Percentiles rank a stretch among this genome's conserved stretches.
These are phyloP conservation scores for Lerema accius DNA, from an alignment of 1,140 invertebrate species.

Conservation along the genomic window DNA sequence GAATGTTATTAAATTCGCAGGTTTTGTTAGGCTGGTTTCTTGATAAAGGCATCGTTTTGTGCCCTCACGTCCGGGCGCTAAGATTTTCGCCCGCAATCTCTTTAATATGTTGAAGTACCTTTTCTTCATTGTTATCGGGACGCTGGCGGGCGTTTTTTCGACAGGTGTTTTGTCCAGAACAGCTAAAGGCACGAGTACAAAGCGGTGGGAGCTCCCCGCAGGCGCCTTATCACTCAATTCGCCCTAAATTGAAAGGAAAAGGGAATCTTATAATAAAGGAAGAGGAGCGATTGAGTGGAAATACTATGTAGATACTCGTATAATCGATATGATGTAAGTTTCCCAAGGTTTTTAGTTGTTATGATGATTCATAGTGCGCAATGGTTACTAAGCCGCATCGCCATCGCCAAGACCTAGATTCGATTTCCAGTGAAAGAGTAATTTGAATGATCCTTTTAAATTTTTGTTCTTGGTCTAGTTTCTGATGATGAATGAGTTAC, in stretches of 20 bases:
- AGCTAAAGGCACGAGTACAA: conserved; percentile 24
- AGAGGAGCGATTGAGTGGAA: not conserved
- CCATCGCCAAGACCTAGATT: too few species aligned
- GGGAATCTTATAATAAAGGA: conserved; percentile 14
- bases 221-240: conserved; percentile 25
- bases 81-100: conserved; percentile 67
- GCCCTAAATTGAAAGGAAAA: conserved; percentile 22
- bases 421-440: too few species aligned
- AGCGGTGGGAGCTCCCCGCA: conserved; percentile 1
- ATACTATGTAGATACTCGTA: not conserved
- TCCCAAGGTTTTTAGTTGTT: too few species aligned
- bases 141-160: conserved; percentile 59
- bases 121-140: conserved; percentile 47
- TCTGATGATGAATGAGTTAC: too few species aligned
- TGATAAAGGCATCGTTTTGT: conserved; percentile 45
- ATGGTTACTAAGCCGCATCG: too few species aligned
- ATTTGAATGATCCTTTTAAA: too few species aligned
- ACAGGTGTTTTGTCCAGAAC: conserved; percentile 49
- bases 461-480: too few species aligned
- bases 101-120: conserved; percentile 66
- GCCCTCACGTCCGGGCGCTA: conserved; percentile 50
- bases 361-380: too few species aligned
- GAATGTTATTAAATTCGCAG: not conserved
- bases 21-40: conserved; percentile 39
- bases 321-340: too few species aligned